phyloP scores from a whole-genome alignment of 2,888 invertebrate species.

The Harpalus rubripes region DNA sequence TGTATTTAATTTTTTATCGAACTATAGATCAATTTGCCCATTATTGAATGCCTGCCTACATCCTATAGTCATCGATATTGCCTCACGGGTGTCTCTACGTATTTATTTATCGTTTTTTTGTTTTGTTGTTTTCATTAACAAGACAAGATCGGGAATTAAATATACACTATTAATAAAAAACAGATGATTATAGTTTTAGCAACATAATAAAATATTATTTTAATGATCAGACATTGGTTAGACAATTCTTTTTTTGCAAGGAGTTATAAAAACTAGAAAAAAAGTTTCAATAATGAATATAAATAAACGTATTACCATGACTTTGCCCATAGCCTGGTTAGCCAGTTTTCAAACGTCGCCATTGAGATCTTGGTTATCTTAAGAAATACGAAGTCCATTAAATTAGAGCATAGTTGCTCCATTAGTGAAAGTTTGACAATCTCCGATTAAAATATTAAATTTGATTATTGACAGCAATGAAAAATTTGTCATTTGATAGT shows the following conservation, averaged over 20 bases:
- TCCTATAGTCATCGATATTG: conserved; percentile 19
- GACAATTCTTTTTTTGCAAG: not conserved
- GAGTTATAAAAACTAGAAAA: not conserved
- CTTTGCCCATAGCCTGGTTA: too few species aligned
- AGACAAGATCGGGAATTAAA: conserved; percentile 30
- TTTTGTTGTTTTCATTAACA: conserved; percentile 41
- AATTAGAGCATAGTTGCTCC: too few species aligned
- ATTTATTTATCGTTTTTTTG: conserved; percentile 40
- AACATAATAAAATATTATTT: conserved; percentile 17
- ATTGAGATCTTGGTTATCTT: too few species aligned
- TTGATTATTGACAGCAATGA: too few species aligned
- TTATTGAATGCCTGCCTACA: conserved; percentile 35
- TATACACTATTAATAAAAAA: conserved; percentile 35
- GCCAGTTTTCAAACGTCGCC: too few species aligned
- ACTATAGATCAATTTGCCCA: conserved; percentile 12
- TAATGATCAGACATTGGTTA: not conserved
- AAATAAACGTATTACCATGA: too few species aligned
- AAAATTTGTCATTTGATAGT: too few species aligned
- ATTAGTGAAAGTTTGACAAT: too few species aligned
- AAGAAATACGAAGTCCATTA: too few species aligned
- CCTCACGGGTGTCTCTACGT: conserved; percentile 2
- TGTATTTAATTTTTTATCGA: conserved; percentile 51
- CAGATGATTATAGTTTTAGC: not conserved
- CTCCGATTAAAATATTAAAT: too few species aligned
- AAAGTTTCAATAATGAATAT: not conserved